Evolutionary conservation across 2,113 vertebrate genomes (phyloP).

Genomic region (Stigmatopora argus): DNA sequence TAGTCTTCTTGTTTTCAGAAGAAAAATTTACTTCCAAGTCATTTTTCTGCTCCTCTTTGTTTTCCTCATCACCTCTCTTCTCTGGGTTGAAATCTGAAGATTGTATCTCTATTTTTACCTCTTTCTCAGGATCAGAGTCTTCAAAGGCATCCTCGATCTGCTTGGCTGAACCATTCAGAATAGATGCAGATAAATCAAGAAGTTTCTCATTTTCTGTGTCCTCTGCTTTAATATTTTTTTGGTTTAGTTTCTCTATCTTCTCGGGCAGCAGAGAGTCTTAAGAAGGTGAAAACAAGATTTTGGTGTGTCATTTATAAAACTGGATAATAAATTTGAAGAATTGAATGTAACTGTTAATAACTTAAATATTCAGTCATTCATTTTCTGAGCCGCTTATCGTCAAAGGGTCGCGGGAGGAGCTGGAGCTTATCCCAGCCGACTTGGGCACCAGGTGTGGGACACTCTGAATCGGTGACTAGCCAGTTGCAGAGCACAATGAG

Average conservation of each 20-base stretch:
- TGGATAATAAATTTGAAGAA: too few species aligned
- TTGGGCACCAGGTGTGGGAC: too few species aligned
- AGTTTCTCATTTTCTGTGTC: conserved; percentile 13
- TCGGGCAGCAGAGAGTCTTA: conserved; percentile 70
- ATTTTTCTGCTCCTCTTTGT: conserved; percentile 27
- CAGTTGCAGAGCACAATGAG: too few species aligned
- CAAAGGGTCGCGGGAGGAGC: too few species aligned
- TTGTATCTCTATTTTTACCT: conserved; percentile 17
- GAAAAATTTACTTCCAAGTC: conserved; percentile 18
- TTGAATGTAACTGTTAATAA: too few species aligned
- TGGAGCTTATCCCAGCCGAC: too few species aligned
- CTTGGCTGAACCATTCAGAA: conserved; percentile 25
- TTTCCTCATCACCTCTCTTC: conserved; percentile 16
- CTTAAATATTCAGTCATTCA: too few species aligned
- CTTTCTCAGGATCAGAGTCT: conserved; percentile 25
- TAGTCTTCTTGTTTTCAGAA: conserved; percentile 12
- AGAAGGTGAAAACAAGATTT: conserved; percentile 13
- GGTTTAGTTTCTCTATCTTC: conserved; percentile 77
- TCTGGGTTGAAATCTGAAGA: conserved; percentile 6
- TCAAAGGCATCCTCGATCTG: conserved; percentile 27
- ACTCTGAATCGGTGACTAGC: too few species aligned
- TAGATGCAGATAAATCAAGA: conserved; percentile 31
- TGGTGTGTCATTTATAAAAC: too few species aligned
- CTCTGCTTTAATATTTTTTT: conserved; percentile 67
- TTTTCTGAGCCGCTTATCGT: too few species aligned